Evolutionary conservation across 2,888 invertebrate species (phyloP).

Genomic region (Cheilosia scutellata): DNA sequence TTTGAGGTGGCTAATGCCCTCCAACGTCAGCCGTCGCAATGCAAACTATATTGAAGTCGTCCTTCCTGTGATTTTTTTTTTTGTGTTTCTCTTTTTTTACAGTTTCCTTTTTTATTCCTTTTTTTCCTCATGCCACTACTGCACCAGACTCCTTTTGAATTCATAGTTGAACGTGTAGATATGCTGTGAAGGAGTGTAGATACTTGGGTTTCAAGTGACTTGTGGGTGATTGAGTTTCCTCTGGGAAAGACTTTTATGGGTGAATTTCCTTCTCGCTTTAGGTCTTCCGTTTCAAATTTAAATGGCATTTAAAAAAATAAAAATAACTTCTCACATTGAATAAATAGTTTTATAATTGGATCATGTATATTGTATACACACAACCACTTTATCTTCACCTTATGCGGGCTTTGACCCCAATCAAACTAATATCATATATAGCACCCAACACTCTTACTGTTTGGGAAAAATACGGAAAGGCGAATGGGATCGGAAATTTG

Average conservation of each 20-base stretch:
- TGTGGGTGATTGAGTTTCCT: constrained; percentile 67
- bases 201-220: constrained; percentile 57
- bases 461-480: neutral
- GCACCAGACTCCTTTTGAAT: constrained; percentile 19
- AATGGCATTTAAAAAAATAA: constrained; percentile 45
- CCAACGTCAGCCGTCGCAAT: neutral
- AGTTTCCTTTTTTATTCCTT: neutral
- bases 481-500: constrained; percentile 19
- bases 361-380: constrained; percentile 12
- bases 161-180: constrained; percentile 10
- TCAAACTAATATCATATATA: constrained; percentile 44
- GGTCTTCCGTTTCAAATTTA: constrained; percentile 62
- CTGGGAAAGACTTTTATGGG: constrained; percentile 46
- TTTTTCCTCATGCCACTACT: neutral
- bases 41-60: constrained; percentile 21
- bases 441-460: neutral
- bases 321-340: constrained; percentile 40
- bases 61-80: neutral
- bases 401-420: constrained; percentile 54
- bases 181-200: constrained; percentile 1
- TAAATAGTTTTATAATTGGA: constrained; percentile 66
- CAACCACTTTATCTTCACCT: constrained; percentile 19
- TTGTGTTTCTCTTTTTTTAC: neutral
- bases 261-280: constrained; percentile 33
- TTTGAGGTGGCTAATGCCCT: neutral